phyloP scores from a whole-genome alignment of 2,888 invertebrate species.

The Mantis religiosa region DNA sequence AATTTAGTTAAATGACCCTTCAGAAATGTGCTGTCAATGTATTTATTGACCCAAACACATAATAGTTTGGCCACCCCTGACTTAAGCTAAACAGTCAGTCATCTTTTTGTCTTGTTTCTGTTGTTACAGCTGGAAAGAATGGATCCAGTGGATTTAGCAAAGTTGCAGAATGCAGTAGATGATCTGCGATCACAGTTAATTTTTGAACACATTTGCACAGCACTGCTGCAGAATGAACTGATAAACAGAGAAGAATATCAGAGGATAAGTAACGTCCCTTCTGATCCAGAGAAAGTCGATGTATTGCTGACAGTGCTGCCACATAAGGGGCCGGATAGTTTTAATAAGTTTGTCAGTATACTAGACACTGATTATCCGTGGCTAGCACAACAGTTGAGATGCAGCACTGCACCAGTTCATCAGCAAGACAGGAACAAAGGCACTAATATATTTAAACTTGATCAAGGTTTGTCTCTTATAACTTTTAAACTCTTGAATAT shows the following conservation, averaged over 20 bases:
- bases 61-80: no score
- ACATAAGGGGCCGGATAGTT: background rate
- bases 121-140: background rate
- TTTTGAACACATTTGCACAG: conserved; percentile 15
- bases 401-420: background rate
- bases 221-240: conserved; percentile 9
- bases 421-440: background rate
- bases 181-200: conserved; percentile 1
- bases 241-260: conserved; percentile 19
- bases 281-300: conserved; percentile 6
- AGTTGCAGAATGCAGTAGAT: background rate
- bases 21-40: no score
- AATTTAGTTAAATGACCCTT: no score
- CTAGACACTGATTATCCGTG: conserved; percentile 4
- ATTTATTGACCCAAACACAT: no score
- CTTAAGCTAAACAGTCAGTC: no score
- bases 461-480: background rate
- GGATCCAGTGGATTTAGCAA: background rate
- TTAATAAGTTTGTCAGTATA: conserved; percentile 8
- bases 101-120: background rate
- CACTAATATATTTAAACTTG: background rate
- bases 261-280: background rate
- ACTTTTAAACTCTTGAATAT: no score
- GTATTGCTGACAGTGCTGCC: conserved; percentile 1
- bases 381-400: conserved; percentile 1